phyloP scores from a whole-genome alignment of 2,888 invertebrate genomes.

The Epirrhoe alternata region DNA sequence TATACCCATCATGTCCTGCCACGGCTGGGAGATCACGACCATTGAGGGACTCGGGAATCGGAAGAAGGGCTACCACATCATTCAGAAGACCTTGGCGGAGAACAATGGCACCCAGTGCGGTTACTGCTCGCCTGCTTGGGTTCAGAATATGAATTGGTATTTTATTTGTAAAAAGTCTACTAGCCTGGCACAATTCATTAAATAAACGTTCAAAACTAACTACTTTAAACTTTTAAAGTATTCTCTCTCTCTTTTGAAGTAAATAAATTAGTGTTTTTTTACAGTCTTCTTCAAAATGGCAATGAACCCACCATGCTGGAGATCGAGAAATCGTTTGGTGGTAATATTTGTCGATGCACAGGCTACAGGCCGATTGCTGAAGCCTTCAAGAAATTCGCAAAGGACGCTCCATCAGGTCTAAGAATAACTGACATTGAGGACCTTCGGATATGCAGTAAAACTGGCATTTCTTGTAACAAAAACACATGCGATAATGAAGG shows the following conservation, averaged over 20 bases:
- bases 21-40: slow-evolving; percentile 88
- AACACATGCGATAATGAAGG: slow-evolving; percentile 32
- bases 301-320: slow-evolving; percentile 84
- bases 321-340: slow-evolving; percentile 88
- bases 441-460: slow-evolving; percentile 47
- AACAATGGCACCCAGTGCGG: slow-evolving; percentile 89
- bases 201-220: neutral
- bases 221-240: neutral
- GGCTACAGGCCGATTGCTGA: slow-evolving; percentile 87
- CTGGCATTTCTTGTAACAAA: slow-evolving; percentile 38
- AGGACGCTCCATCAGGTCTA: slow-evolving; percentile 63
- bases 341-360: slow-evolving; percentile 90
- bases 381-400: slow-evolving; percentile 86
- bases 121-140: slow-evolving; percentile 81
- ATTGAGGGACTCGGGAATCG: slow-evolving; percentile 88
- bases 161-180: too few species aligned
- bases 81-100: slow-evolving; percentile 85
- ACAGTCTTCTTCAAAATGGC: slow-evolving; percentile 69
- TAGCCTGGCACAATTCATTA: too few species aligned
- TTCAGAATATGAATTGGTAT: slow-evolving; percentile 69
- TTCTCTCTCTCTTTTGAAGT: too few species aligned
- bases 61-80: slow-evolving; percentile 85
- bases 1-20: slow-evolving; percentile 77
- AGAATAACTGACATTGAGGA: slow-evolving; percentile 62
- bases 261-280: slow-evolving; percentile 22